Evolutionary conservation across 2,113 vertebrate species (phyloP).

Genomic region (Arizona elegans): DNA sequence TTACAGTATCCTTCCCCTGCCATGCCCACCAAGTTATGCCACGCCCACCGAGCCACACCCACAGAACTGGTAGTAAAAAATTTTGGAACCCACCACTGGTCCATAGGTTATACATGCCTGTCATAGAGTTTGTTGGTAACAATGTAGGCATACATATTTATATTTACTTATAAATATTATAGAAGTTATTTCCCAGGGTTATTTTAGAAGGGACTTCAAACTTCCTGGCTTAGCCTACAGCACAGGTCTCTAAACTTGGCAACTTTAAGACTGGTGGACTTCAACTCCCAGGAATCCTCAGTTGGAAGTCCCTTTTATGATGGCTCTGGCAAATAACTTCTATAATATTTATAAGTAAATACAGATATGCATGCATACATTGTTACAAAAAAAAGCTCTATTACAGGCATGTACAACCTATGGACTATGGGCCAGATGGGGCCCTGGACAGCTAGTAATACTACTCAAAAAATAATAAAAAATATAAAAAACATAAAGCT

Average conservation of each 20-base stretch:
- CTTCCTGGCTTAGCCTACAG: no score
- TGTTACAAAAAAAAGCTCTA: background rate
- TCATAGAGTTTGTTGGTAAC: background rate
- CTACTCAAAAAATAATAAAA: background rate
- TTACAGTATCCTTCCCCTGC: no score
- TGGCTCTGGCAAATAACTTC: background rate
- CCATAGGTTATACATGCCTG: background rate
- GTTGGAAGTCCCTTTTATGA: background rate
- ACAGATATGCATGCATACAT: background rate
- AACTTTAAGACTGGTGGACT: background rate
- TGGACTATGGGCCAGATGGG: background rate
- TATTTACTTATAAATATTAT: background rate
- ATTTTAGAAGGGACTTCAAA: background rate
- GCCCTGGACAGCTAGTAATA: background rate
- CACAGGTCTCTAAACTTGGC: background rate
- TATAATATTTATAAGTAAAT: background rate
- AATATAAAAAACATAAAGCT: background rate
- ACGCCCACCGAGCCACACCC: no score
- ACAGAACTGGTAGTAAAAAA: no score
- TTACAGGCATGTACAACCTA: background rate
- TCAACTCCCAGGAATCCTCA: background rate
- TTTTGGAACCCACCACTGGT: no score
- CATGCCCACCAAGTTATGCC: no score
- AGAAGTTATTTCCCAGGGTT: background rate
- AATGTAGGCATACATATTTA: background rate